A percentile compares a stretch with the other conserved stretches of the same genome.
Conservation (phyloP, 2,797 vertebrate genomes). For the Cercopithecus petaurista region DNA sequence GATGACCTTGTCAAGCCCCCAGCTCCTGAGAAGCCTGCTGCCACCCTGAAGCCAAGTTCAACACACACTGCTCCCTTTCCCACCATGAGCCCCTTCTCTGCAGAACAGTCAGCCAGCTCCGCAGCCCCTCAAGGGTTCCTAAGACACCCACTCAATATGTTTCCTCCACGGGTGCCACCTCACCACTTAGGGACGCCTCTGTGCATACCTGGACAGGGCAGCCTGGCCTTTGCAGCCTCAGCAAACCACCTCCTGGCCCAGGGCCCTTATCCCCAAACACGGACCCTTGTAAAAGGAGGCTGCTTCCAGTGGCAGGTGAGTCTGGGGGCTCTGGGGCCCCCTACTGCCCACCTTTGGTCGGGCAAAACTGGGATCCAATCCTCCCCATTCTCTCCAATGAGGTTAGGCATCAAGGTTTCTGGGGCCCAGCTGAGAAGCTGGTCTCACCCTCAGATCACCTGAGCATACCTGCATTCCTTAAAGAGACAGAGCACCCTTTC, state of each 20-base stretch:
- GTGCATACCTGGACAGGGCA: not conserved
- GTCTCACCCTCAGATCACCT: too few species aligned
- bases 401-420: not conserved
- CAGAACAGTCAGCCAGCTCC: not conserved
- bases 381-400: not conserved
- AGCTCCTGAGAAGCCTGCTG: accelerated
- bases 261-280: not conserved
- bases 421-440: not conserved
- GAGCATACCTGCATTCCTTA: accelerated
- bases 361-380: too few species aligned
- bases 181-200: not conserved
- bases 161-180: not conserved
- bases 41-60: not conserved
- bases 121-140: not conserved
- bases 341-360: not conserved
- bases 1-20: accelerated
- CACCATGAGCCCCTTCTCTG: not conserved
- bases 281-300: not conserved
- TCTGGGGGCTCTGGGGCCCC: not conserved
- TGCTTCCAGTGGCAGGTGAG: not conserved
- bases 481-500: too few species aligned
- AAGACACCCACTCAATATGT: not conserved
- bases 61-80: not conserved
- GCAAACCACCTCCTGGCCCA: not conserved
- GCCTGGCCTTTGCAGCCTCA: not conserved